A percentile compares a stretch with the other conserved stretches of the same genome.
phyloP scores from a whole-genome alignment of 2,797 vertebrate genomes.

The Jordanella pulchra region DNA sequence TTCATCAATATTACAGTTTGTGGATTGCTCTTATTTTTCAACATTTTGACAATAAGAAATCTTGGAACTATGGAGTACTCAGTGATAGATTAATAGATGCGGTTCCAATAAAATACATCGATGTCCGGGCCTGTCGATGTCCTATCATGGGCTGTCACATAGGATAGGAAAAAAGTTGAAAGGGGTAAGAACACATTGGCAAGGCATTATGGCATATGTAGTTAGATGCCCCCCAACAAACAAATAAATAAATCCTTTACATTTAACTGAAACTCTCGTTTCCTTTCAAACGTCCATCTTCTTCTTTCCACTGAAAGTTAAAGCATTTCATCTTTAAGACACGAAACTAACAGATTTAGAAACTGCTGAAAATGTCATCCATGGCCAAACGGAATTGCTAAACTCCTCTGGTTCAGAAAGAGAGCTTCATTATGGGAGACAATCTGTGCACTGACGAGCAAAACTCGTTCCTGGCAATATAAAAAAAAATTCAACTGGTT shows the following conservation, averaged over 20 bases:
- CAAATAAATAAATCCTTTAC: not conserved
- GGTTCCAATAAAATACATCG: not conserved
- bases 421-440: not conserved
- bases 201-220: not conserved
- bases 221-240: not conserved
- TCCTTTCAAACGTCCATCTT: not conserved
- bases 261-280: not conserved
- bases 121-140: too few relatives aligned
- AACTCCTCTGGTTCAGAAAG: not conserved
- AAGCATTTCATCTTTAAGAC: not conserved
- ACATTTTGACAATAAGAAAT: not conserved
- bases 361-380: not conserved
- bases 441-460: constrained; percentile 7
- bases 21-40: not conserved
- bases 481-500: not conserved
- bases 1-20: too few relatives aligned
- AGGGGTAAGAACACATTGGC: not conserved
- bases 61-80: not conserved
- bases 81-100: not conserved
- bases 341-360: constrained; percentile 20
- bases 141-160: not conserved
- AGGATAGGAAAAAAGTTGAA: not conserved
- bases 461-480: constrained; percentile 37
- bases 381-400: too few relatives aligned
- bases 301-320: not conserved